phyloP scores from a whole-genome alignment of 53 echinoderm and acorn worm species.

The Actinopyga echinites region DNA sequence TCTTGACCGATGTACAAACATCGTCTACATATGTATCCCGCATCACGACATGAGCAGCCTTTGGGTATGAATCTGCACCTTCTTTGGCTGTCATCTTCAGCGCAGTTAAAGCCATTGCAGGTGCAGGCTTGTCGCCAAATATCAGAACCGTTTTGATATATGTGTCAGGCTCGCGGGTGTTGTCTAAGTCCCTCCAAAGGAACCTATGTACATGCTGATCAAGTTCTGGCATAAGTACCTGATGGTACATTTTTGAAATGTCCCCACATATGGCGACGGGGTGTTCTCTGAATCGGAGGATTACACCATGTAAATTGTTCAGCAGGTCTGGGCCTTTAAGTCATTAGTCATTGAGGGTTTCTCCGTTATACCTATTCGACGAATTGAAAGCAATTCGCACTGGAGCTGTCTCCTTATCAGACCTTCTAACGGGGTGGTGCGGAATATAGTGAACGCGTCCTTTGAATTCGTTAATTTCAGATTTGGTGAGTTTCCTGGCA shows the following conservation, averaged over 20 bases:
- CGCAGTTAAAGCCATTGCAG: slow-evolving; percentile 40
- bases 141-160: slow-evolving; percentile 26
- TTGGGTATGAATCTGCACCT: slow-evolving; percentile 9
- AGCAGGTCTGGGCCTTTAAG: slow-evolving; percentile 32
- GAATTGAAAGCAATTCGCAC: background rate
- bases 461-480: slow-evolving; percentile 1
- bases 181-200: slow-evolving; percentile 11
- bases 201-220: slow-evolving; percentile 32
- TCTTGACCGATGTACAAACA: slow-evolving; percentile 24
- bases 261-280: slow-evolving; percentile 3
- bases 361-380: slow-evolving; percentile 21
- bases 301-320: slow-evolving; percentile 21
- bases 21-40: slow-evolving; percentile 37
- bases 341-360: slow-evolving; percentile 29
- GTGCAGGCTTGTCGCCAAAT: slow-evolving; percentile 39
- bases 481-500: background rate
- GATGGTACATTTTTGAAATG: slow-evolving; percentile 25
- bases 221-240: background rate
- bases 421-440: slow-evolving; percentile 1
- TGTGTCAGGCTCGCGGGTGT: background rate
- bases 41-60: slow-evolving; percentile 17
- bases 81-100: slow-evolving; percentile 30
- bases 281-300: slow-evolving; percentile 4
- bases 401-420: background rate
- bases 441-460: slow-evolving; percentile 54